Evolutionary conservation across 2,888 invertebrate genomes (phyloP).

Genomic region (Mimas tiliae): DNA sequence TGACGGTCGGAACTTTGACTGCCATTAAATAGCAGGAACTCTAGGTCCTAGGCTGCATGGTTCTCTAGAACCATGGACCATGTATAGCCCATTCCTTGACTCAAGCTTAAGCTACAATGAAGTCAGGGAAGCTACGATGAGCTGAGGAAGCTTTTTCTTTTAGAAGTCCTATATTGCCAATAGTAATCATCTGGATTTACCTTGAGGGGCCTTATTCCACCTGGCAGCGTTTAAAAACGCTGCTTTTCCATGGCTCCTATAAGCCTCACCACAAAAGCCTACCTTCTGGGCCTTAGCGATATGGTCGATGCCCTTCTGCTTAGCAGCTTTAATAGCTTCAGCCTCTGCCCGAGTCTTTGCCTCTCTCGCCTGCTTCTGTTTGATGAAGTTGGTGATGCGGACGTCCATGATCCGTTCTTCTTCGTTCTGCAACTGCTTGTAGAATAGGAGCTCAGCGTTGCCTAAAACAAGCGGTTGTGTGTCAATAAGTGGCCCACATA

Average conservation of each 20-base stretch:
- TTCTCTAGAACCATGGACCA: no score
- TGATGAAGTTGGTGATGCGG: conserved; percentile 87
- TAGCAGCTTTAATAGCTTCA: conserved; percentile 81
- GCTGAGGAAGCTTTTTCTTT: no score
- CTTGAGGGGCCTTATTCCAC: neutral
- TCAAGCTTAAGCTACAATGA: no score
- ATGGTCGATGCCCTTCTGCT: conserved; percentile 86
- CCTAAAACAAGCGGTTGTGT: conserved; percentile 50
- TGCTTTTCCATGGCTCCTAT: no score
- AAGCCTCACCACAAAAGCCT: conserved; percentile 2
- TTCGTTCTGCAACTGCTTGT: conserved; percentile 86
- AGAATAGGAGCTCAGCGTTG: conserved; percentile 86
- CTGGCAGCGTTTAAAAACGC: no score
- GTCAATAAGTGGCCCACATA: neutral
- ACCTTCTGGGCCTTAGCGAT: conserved; percentile 84
- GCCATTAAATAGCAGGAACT: no score
- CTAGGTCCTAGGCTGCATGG: no score
- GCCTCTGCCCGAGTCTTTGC: conserved; percentile 81
- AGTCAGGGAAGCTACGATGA: no score
- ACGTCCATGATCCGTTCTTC: conserved; percentile 87
- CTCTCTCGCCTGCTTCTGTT: conserved; percentile 86
- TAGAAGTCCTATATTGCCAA: neutral
- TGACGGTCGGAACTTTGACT: no score
- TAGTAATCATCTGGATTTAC: neutral
- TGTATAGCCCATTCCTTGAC: no score